Conservation (phyloP, 2,797 vertebrate species). For the Pagetopsis macropterus region DNA sequence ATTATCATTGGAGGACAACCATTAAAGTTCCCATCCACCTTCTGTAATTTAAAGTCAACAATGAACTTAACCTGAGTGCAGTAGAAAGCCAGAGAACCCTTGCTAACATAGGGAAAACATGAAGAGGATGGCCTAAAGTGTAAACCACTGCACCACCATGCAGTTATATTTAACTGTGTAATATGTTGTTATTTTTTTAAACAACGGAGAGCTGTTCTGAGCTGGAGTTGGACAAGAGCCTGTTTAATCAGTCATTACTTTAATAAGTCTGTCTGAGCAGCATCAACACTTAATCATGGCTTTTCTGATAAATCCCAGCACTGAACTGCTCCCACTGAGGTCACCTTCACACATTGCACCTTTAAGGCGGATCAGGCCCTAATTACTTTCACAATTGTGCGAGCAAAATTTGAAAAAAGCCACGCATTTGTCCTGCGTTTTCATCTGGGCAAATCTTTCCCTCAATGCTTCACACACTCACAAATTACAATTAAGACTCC, state of each 20-base stretch:
- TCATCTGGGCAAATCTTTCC: not conserved
- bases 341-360: constrained; percentile 35
- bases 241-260: not conserved
- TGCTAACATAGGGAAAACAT: too few species aligned
- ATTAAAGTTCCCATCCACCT: too few species aligned
- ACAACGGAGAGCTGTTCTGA: not conserved
- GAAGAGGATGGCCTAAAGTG: too few species aligned
- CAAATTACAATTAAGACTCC: constrained; percentile 2
- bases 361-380: constrained; percentile 12
- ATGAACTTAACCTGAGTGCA: too few species aligned
- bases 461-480: not conserved
- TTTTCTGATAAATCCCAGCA: constrained; percentile 29
- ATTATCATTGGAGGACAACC: too few species aligned
- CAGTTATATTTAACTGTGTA: too few species aligned
- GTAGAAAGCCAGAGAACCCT: too few species aligned
- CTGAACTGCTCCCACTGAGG: constrained; percentile 26
- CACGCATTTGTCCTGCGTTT: not conserved
- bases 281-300: constrained; percentile 9
- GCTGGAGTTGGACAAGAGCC: not conserved
- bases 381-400: constrained; percentile 24
- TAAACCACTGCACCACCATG: too few species aligned
- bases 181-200: not conserved
- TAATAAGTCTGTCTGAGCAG: not conserved
- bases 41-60: too few species aligned
- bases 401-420: constrained; percentile 18